Evolutionary conservation across 2,888 invertebrate species (phyloP).

Genomic region (Platerodrilus igneus): DNA sequence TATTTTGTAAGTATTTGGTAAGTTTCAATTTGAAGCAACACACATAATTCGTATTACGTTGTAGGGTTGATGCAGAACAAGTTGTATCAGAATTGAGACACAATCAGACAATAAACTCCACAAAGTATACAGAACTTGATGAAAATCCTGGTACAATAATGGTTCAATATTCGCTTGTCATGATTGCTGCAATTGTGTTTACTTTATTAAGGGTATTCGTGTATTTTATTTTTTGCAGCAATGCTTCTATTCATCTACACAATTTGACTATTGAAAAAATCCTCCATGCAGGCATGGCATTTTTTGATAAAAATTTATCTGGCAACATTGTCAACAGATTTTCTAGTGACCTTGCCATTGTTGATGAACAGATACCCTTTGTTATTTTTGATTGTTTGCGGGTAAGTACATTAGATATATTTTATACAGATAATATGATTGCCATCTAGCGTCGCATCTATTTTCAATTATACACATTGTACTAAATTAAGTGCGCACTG

Average conservation of each 20-base stretch:
- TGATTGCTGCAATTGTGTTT: constrained; percentile 28
- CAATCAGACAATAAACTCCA: constrained; percentile 11
- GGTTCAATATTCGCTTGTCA: constrained; percentile 31
- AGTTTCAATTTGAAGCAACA: not conserved
- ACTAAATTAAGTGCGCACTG: too few relatives aligned
- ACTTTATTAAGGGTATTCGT: constrained; percentile 30
- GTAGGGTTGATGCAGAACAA: constrained; percentile 25
- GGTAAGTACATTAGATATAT: too few relatives aligned
- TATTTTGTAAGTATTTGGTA: constrained; percentile 25
- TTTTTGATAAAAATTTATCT: constrained; percentile 19
- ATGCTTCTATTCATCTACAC: constrained; percentile 21
- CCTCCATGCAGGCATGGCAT: constrained; percentile 16
- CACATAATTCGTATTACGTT: constrained; percentile 13
- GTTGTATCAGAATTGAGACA: constrained; percentile 5
- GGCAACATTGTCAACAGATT: constrained; percentile 25
- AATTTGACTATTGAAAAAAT: constrained; percentile 20
- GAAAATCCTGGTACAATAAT: constrained; percentile 15
- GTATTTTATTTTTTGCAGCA: constrained; percentile 18
- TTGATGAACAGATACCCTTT: constrained; percentile 26
- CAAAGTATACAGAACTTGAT: constrained; percentile 9
- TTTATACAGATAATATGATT: too few relatives aligned
- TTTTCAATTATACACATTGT: too few relatives aligned
- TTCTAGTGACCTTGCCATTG: constrained; percentile 23
- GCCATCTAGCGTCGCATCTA: too few relatives aligned
- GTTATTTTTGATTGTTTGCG: constrained; percentile 51